Percentiles rank a stretch among this genome's conserved stretches.
Evolutionary conservation across 2,113 vertebrate genomes (phyloP).

Genomic region (Macquaria ambigua): DNA sequence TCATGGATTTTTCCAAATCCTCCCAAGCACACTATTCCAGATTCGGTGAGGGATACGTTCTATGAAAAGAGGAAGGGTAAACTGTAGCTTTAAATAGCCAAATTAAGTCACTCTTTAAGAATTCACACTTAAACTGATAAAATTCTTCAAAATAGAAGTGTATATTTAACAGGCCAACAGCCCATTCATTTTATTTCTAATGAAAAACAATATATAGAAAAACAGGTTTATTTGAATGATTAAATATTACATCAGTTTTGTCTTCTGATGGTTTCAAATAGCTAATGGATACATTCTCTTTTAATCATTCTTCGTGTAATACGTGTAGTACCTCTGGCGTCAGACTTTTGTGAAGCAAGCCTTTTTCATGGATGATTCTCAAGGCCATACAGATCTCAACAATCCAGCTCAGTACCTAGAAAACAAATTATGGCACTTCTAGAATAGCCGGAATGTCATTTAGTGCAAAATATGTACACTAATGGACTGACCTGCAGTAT

Average conservation of each 20-base stretch:
- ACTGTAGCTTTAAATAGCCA: not conserved
- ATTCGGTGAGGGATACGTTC: conserved; percentile 4
- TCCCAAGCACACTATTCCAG: not conserved
- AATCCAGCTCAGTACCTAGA: conserved; percentile 23
- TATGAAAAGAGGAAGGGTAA: not conserved
- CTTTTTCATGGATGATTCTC: conserved; percentile 16
- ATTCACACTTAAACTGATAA: too few species aligned
- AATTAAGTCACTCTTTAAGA: too few species aligned
- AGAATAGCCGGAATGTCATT: not conserved
- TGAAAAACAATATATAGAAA: not conserved
- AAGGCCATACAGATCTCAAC: conserved; percentile 36
- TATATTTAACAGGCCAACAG: too few species aligned
- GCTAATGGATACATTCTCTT: not conserved
- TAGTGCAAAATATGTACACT: too few species aligned
- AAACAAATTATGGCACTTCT: not conserved
- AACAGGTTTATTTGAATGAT: not conserved
- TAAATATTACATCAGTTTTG: not conserved
- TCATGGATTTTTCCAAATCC: conserved; percentile 2
- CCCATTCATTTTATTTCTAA: too few species aligned
- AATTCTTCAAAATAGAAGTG: too few species aligned
- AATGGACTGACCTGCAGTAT: too few species aligned
- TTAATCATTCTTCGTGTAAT: not conserved
- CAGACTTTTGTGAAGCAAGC: conserved; percentile 19
- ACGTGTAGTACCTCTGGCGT: conserved; percentile 17
- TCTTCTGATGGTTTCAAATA: not conserved